These are phyloP conservation scores for Andricus grossulariae DNA, from an alignment of 1,140 invertebrate species.

Conservation along the genomic window DNA sequence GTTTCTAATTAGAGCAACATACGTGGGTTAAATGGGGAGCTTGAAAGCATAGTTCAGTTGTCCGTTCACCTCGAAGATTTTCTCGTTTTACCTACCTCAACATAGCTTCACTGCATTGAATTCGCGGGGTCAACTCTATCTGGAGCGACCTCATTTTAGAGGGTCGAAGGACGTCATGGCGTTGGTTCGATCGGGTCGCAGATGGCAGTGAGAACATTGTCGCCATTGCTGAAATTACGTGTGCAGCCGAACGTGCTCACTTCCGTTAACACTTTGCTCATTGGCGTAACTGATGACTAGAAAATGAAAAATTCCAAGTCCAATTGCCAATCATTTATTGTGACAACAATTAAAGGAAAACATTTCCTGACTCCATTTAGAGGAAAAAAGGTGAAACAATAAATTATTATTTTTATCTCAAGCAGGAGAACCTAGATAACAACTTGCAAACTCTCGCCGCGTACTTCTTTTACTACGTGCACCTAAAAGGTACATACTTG, in stretches of 20 bases:
- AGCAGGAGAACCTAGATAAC: neutral
- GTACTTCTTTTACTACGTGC: conserved; percentile 37
- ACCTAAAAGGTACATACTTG: conserved; percentile 48
- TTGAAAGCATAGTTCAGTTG: neutral
- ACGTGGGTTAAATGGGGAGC: neutral
- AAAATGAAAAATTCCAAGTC: conserved; percentile 37
- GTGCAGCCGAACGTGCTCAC: neutral
- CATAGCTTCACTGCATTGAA: conserved; percentile 44
- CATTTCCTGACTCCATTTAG: neutral
- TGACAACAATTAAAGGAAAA: no score
- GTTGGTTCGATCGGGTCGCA: conserved; percentile 43
- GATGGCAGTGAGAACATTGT: conserved; percentile 38
- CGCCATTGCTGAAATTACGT: conserved; percentile 3
- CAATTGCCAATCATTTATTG: no score
- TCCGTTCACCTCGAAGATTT: conserved; percentile 20
- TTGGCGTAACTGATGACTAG: neutral
- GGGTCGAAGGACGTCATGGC: conserved; percentile 50
- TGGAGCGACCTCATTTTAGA: conserved; percentile 58
- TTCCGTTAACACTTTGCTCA: no score
- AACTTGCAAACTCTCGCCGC: conserved; percentile 35
- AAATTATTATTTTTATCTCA: neutral
- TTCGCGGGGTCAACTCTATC: conserved; percentile 55
- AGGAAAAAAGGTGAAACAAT: no score
- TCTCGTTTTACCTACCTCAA: conserved; percentile 45
- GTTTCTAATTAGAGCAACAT: conserved; percentile 18